Base-by-base conservation (phyloP, 2,113 vertebrate genomes). In the Gymnocephalus cernua region DNA sequence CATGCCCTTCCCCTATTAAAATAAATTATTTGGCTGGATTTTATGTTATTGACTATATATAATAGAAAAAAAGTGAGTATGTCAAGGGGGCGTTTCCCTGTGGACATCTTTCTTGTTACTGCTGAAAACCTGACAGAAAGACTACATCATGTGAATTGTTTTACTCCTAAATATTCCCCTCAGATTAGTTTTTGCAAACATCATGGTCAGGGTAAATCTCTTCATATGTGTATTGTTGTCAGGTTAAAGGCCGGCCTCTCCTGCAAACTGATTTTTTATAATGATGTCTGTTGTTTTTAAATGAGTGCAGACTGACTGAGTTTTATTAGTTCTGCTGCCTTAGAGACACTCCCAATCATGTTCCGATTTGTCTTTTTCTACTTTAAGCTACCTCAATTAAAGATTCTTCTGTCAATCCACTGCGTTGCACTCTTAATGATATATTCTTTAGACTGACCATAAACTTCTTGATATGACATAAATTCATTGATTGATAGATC, bases 331-430 rank as follows among this genome's bases (percentile, higher is more conserved):
- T 74, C 47, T 82, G 87, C 89, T 88, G 86, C 91, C 67, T 79
- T 89, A 74, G 79, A 72, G 50, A 75, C 18, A 50, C 64, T 77
- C 16, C 64, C 69, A 92, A 88, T 92, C 84, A 92, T 78, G 47
- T 70, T 81, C 32, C 14, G 50, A 51, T 25, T 38, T 69, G 54
- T 77, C 35, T 77, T 89, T 83, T 88, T 82, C 75, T 78, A 79
- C 87, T 87, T 82, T 53, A 65, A 90, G 74, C 94, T 95, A 95
- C 94, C 94, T 95, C 94, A 95, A 95, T 91, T 95, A 94, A 96
- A 94, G 35, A 78, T 58, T 82, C 23, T 77, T 79, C n/a, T 85
- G 47, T 62, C 54, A 76, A 71, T 48, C 16, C 35, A 50, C 6
- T 25, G 15, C 56, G 23, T 64, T 64, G 66, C 19, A 9, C 48